Base-by-base conservation (phyloP, 2,113 vertebrate genomes). In the Tricholaema leucomelas region DNA sequence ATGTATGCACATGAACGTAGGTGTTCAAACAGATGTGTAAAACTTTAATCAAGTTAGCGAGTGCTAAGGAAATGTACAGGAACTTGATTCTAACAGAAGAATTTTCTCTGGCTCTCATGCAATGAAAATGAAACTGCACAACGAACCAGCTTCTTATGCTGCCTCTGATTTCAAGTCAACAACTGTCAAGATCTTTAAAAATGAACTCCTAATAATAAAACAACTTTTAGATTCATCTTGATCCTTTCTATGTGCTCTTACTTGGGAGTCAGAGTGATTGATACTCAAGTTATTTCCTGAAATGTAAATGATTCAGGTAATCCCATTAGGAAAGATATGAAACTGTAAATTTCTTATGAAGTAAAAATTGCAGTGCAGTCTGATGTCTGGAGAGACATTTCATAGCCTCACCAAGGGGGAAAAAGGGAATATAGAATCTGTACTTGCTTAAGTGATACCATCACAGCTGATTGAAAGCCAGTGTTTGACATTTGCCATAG, bases 311-410 rank as follows among this genome's bases (percentile, higher is more conserved):
- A 96, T 88, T 95, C 85, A 84, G 74, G 87, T 95, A 96, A 91
- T 96, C 20, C 58, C 71, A 96, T 93, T 97, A 95, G 81, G 59
- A 96, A 96, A 94, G 89, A 91, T 82, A 94, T 89, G 96, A 96
- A 71, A 95, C 35, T 63, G 55, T 94, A 92, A 94, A 96, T 94
- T 97, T 96, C 93, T 96, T 94, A 97, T 97, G 93, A 96, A 92
- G 89, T 93, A 93, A 90, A 93, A 97, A 94, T 88, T 92, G 88
- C 61, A 77, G 70, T 73, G 69, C 52, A 95, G 84, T 71, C 64
- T 81, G 66, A 78, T 81, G 95, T 88, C 77, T 93, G 30, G 63
- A 95, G 42, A 52, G 40, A 31, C 17, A 31, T 93, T 92, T 96
- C 25, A 71, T 44, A 46, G 38, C 35, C 46, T 88, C 28, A 54